Base-by-base conservation (phyloP, 2,888 invertebrate genomes). In the Ypsolopha scabrella region DNA sequence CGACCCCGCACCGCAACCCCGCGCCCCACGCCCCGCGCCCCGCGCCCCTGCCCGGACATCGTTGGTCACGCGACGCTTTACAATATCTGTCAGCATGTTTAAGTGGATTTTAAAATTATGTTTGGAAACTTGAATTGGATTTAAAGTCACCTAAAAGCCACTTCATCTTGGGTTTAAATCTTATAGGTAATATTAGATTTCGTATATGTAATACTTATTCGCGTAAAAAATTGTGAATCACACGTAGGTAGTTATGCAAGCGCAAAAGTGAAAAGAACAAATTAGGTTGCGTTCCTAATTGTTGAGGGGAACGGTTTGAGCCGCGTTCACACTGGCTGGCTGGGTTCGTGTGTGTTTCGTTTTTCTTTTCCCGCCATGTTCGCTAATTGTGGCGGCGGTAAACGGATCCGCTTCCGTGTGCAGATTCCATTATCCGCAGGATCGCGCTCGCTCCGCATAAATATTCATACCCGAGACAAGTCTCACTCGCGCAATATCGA, bases 341-440 rank as follows among this genome's bases (percentile, higher is more conserved):
- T 49, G 39, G 24, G 48, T 52, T 52, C 49, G 50, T 47, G 54
- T 54, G 37, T 51, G 49, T 53, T 56, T 48, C 55, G 57, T 61
- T 54, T 61, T 61, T 60, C 58, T 64, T 68, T 69, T 67, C 64
- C 57, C 57, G 56, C 55, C 57, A 55, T 54, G 65, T 56, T 57
- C 61, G 65, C 70, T 79, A 80, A 81, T 82, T 78, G 77, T 69
- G 71, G 71, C 62, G 60, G 70, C 66, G 71, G 72, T 80, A 81
- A 81, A 75, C 78, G 70, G 70, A 79, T 80, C 68, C 68, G 68
- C 67, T 73, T 67, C 70, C 71, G 74, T 75, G 78, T 78, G 77
- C 76, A 75, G 79, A 83, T 85, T 82, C 72, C 71, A 80, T 82
- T 83, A 83, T 76, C 73, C 67, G 71, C 61, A 70, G 74, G 75